phyloP scores from a whole-genome alignment of 1,140 invertebrate genomes.

The Nephotettix cincticeps region DNA sequence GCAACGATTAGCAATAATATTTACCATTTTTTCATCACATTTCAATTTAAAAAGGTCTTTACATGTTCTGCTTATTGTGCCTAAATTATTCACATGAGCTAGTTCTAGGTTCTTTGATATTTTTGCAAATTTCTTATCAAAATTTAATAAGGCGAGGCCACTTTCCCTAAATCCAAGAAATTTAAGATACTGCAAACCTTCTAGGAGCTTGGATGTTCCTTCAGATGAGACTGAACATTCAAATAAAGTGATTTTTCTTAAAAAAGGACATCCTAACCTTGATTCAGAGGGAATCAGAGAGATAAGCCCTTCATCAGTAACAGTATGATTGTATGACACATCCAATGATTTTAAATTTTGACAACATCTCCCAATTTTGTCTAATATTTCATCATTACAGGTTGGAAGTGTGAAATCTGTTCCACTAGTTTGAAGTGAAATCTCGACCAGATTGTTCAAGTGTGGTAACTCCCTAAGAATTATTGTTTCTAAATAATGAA shows the following conservation, averaged over 20 bases:
- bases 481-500: slow-evolving; percentile 2
- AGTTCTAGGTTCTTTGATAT: background rate
- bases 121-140: background rate
- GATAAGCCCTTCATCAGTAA: background rate
- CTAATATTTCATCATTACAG: slow-evolving; percentile 15
- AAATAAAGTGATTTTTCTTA: slow-evolving; percentile 10
- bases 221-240: slow-evolving; percentile 5
- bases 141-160: background rate
- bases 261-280: background rate
- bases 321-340: slow-evolving; percentile 14
- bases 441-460: slow-evolving; percentile 8
- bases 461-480: background rate
- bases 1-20: background rate
- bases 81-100: slow-evolving; percentile 13
- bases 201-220: background rate
- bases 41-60: slow-evolving; percentile 15
- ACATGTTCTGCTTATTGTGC: slow-evolving; percentile 4
- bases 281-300: background rate
- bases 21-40: background rate
- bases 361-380: slow-evolving; percentile 9
- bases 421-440: slow-evolving; percentile 6
- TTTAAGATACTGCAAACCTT: slow-evolving; percentile 7
- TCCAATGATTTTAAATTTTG: background rate
- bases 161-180: slow-evolving; percentile 20
- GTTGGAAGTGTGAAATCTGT: slow-evolving; percentile 9